Evolutionary conservation across 1,140 invertebrate species (phyloP), one percentile per base, ranked within the genome.

Genomic region (Diprion similis): DNA sequence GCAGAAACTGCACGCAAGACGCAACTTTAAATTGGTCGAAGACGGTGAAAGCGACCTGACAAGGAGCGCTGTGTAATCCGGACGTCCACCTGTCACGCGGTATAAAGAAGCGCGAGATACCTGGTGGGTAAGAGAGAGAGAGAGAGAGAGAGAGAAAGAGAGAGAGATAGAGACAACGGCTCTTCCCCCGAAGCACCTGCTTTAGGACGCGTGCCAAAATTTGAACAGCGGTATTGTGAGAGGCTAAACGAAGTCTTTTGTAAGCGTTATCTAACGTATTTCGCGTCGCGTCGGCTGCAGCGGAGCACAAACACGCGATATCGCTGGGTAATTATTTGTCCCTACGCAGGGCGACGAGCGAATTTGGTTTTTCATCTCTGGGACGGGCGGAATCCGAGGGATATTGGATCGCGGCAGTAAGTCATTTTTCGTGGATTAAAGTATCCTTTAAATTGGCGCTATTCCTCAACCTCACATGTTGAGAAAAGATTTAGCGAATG

Each of bases 131-230:
- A 59, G 11, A 59, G 51, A 59, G 11, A 59, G n/a, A 17, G n/a
- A n/a, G n/a, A n/a, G n/a, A n/a, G n/a, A 59, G 11, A 59, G 51
- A 59, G 11, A 59, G n/a, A 17, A 59, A 59, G 11, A 59, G 51
- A 59, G 11, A 59, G n/a, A 17, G n/a, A n/a, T n/a, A 59, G 51
- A 59, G 11, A 59, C 4, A 17, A 37, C 24, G 24, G 51, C 3
- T 17, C 51, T 59, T 59, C 4, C 9, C 51, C 8, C 3, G 11
- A 17, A 59, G n/a, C 51, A 59, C 51, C 51, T 59, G 51, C 51
- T 59, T 59, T 59, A 59, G 51, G 51, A 59, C 51, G 51, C 51
- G 51, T 59, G 51, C 51, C 51, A 59, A 59, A 59, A 59, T 59
- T 59, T 59, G 51, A 59, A 59, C 51, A 59, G 51, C 51, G 51